Conservation (phyloP, 2,888 invertebrate genomes). For the Odontocolon sp. region DNA sequence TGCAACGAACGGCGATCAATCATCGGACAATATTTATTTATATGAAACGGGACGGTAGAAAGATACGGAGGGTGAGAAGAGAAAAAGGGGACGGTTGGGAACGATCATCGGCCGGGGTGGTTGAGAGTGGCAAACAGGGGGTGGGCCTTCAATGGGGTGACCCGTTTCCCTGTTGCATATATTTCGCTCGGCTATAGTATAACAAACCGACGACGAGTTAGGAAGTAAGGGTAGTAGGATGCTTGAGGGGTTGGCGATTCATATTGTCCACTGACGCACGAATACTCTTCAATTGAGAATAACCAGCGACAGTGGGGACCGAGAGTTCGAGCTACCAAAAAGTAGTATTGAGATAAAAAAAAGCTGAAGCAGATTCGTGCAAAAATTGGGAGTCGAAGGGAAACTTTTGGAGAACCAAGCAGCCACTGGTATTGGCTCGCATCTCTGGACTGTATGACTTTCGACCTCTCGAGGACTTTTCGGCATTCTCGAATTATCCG, state of each 20-base stretch:
- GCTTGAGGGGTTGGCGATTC: background rate
- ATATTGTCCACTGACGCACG: conserved; percentile 13
- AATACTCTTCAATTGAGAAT: conserved; percentile 13
- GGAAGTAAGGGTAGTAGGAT: background rate
- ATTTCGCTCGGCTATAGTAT: background rate
- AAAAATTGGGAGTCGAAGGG: conserved; percentile 51
- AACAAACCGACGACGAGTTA: background rate
- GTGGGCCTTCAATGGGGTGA: conserved; percentile 26
- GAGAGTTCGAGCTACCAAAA: background rate
- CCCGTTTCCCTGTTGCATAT: conserved; percentile 37
- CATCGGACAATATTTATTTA: conserved; percentile 77
- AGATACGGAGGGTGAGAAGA: conserved; percentile 52
- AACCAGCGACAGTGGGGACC: background rate
- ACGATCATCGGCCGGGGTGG: conserved; percentile 7
- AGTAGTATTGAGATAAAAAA: background rate
- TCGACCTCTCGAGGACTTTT: conserved; percentile 25
- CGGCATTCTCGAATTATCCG: conserved; percentile 32
- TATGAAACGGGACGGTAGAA: conserved; percentile 66
- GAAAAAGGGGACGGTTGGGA: conserved; percentile 17
- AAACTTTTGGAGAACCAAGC: conserved; percentile 51
- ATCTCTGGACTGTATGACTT: conserved; percentile 3
- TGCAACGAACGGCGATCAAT: conserved; percentile 71
- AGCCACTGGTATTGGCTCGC: background rate
- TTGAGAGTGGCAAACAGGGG: conserved; percentile 19
- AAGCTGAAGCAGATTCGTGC: conserved; percentile 18